Percentiles rank a stretch among this genome's conserved stretches.
Conservation (phyloP, 2,797 vertebrate genomes). For the Gobionotothen gibberifrons region DNA sequence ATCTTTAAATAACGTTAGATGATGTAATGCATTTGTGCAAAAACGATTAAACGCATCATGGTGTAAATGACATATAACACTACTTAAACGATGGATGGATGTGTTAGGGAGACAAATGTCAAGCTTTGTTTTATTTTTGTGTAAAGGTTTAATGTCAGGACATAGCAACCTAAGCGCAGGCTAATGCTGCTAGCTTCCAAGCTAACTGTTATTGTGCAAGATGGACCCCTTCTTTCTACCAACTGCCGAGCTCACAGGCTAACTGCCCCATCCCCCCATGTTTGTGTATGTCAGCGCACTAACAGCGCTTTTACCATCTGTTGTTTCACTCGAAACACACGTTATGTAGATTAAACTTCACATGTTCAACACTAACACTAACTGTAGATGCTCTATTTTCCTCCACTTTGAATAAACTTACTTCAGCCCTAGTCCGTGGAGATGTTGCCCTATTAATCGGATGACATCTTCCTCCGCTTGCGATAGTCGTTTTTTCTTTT, state of each 20-base stretch:
- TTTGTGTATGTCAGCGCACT: conserved; percentile 79
- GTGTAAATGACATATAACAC: neutral
- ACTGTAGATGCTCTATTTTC: conserved; percentile 19
- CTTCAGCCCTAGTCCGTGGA: conserved; percentile 97
- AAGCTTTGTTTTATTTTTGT: conserved; percentile 14
- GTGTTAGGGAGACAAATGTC: neutral
- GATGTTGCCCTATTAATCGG: conserved; percentile 98
- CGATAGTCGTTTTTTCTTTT: conserved; percentile 97
- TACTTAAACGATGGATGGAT: neutral
- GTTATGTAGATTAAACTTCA: neutral
- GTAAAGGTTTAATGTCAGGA: conserved; percentile 33
- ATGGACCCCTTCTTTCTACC: conserved; percentile 85
- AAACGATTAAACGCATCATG: conserved; percentile 36
- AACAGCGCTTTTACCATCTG: conserved; percentile 61
- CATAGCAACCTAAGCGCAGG: conserved; percentile 58
- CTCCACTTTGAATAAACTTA: conserved; percentile 85
- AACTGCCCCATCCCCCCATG: conserved; percentile 85
- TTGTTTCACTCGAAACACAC: conserved; percentile 40
- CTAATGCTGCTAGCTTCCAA: conserved; percentile 59
- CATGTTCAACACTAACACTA: neutral
- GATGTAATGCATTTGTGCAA: conserved; percentile 73
- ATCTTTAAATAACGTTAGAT: conserved; percentile 52
- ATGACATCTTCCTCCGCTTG: conserved; percentile 98
- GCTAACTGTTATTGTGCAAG: conserved; percentile 86
- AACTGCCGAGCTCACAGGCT: conserved; percentile 76